Evolutionary conservation across 2,113 vertebrate species (phyloP), one percentile per base, ranked within the genome.

Genomic region (Eleginops maclovinus): DNA sequence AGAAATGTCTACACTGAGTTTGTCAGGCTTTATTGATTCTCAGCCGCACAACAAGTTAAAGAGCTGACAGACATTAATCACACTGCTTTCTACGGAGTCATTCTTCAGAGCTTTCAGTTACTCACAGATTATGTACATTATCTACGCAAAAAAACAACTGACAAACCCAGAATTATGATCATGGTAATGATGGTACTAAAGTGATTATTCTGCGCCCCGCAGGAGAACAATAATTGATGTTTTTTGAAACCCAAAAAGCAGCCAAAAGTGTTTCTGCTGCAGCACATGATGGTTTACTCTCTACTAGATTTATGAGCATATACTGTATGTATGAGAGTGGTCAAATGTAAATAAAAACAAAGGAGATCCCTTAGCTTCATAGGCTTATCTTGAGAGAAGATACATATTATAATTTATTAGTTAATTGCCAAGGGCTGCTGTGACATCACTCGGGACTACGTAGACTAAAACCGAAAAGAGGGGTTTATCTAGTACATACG

Each of bases 11-110:
- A 70, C 67, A 49, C 79, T 56, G 84, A 86, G 87, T 88, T 60
- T 73, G 74, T 86, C 87, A 79, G 76, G 41, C 72, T 22, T 71
- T 85, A 93, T 91, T 26, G 90, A 93, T 92, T 90, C 69, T 47
- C 75, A 19, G 79, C 71, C 64, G 51, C 72, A 60, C 43, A 67
- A 77, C 78, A 87, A 70, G 72, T 86, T 88, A 76, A 84, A 88
- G 60, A 84, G 87, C 85, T 86, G 79, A 85, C 69, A 65, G 77
- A 74, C 81, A 91, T 92, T 85, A 76, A 87, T 93, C 85, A 86
- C 61, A 2, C 2, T 26, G 51, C 63, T 61, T 78, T 89, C 85
- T 82, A 81, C 75, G 64, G 72, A 75, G 55, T 72, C 28, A 89
- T 83, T 84, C 46, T 53, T 61, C 41, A 36, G 16, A 56, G 16